Percentiles rank a stretch among this genome's conserved stretches.
Conservation (phyloP, 2,888 invertebrate genomes). For the Metalampra italica region DNA sequence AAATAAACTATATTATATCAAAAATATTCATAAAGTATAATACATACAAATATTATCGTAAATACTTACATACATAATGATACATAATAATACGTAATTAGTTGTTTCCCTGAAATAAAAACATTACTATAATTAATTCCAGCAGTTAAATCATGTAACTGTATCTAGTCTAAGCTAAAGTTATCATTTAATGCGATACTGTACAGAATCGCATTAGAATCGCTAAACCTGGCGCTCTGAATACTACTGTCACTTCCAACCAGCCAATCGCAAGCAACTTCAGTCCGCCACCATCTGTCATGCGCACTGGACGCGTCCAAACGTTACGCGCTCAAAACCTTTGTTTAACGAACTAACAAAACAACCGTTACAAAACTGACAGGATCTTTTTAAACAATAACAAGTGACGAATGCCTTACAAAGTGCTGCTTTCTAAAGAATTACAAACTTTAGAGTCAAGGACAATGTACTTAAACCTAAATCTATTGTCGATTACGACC, state of each 20-base stretch:
- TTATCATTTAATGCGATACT: no score
- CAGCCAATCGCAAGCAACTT: conserved; percentile 20
- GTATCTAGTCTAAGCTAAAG: no score
- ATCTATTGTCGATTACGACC: background rate
- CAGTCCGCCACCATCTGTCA: conserved; percentile 26
- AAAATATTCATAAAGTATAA: no score
- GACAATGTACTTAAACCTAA: conserved; percentile 4
- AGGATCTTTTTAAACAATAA: background rate
- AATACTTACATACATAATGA: no score
- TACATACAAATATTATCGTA: no score
- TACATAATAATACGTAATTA: no score
- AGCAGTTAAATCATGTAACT: no score
- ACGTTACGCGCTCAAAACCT: conserved; percentile 1
- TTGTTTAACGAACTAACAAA: conserved; percentile 11
- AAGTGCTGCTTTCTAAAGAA: background rate
- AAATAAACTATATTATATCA: no score
- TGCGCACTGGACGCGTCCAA: conserved; percentile 23
- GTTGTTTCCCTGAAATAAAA: no score
- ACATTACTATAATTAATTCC: no score
- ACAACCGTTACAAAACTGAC: conserved; percentile 6
- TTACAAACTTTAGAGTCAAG: conserved; percentile 1
- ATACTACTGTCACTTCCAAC: background rate
- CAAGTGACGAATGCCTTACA: background rate
- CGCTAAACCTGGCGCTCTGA: background rate
- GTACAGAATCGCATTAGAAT: background rate